Conservation (phyloP, 2,888 invertebrate genomes). For the Gymnoscelis rufifasciata region DNA sequence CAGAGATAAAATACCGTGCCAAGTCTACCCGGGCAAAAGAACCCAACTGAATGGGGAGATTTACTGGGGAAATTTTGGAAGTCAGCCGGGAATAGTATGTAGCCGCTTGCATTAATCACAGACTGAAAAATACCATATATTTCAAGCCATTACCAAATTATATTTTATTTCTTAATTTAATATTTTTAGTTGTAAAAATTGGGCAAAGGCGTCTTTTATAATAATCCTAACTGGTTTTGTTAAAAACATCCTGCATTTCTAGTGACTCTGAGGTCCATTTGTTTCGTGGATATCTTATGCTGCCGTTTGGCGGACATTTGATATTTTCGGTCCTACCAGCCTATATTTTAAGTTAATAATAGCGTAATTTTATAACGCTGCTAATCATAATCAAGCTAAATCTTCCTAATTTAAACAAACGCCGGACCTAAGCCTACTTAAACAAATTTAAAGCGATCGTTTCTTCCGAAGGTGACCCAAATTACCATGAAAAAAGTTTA, state of each 20-base stretch:
- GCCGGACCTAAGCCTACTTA: slow-evolving; percentile 68
- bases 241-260: too few species aligned
- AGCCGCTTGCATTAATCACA: slow-evolving; percentile 70
- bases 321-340: too few species aligned
- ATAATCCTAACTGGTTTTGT: too few species aligned
- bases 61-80: slow-evolving; percentile 76
- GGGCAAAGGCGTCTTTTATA: too few species aligned
- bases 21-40: slow-evolving; percentile 72
- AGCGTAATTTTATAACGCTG: too few species aligned
- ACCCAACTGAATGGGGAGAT: slow-evolving; percentile 69
- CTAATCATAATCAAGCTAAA: slow-evolving; percentile 32
- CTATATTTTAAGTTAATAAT: too few species aligned
- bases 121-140: slow-evolving; percentile 59
- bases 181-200: too few species aligned
- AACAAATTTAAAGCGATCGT: slow-evolving; percentile 73
- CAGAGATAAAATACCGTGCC: slow-evolving; percentile 75
- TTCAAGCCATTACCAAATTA: slow-evolving; percentile 22
- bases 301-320: too few species aligned
- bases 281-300: too few species aligned
- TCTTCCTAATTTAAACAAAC: slow-evolving; percentile 61
- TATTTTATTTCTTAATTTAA: too few species aligned
- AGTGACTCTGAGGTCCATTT: too few species aligned
- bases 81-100: slow-evolving; percentile 70
- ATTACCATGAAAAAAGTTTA: slow-evolving; percentile 77
- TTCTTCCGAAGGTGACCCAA: slow-evolving; percentile 76